Percentiles rank a stretch among this genome's conserved stretches.
phyloP scores from a whole-genome alignment of 2,113 vertebrate species.

The Callipepla californica region DNA sequence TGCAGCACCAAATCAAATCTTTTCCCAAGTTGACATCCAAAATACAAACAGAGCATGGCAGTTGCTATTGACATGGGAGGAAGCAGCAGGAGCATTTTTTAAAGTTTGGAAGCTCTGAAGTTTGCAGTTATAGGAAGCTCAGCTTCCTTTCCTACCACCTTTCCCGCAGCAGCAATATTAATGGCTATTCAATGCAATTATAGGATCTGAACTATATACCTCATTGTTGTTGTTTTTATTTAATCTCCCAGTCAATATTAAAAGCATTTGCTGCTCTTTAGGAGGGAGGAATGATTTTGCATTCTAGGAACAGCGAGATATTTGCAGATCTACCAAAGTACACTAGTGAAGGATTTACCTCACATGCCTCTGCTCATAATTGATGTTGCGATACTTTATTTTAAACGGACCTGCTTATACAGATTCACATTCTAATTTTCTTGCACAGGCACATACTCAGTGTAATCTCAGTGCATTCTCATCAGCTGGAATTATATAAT shows the following conservation, averaged over 20 bases:
- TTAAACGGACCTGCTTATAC: not conserved
- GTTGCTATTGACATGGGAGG: not conserved
- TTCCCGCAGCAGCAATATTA: conserved; percentile 4
- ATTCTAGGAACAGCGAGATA: not conserved
- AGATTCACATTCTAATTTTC: conserved; percentile 3
- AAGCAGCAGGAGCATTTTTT: not conserved
- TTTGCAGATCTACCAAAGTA: not conserved
- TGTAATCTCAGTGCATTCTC: not conserved
- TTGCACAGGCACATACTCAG: not conserved
- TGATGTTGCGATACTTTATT: not conserved
- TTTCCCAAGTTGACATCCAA: not conserved
- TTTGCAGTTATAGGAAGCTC: not conserved
- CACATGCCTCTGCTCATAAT: not conserved
- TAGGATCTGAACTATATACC: conserved; percentile 17
- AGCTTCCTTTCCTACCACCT: not conserved
- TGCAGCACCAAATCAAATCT: conserved; percentile 40
- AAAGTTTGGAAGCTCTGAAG: not conserved
- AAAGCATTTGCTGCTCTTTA: conserved; percentile 56
- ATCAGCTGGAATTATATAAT: not conserved
- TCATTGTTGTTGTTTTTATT: conserved; percentile 31
- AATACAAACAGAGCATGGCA: conserved; percentile 33
- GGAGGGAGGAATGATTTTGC: conserved; percentile 22
- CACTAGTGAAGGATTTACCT: not conserved
- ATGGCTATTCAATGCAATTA: conserved; percentile 50
- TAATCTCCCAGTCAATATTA: conserved; percentile 48